Base-by-base conservation (phyloP, 2,888 invertebrate genomes). In the Empis livida region DNA sequence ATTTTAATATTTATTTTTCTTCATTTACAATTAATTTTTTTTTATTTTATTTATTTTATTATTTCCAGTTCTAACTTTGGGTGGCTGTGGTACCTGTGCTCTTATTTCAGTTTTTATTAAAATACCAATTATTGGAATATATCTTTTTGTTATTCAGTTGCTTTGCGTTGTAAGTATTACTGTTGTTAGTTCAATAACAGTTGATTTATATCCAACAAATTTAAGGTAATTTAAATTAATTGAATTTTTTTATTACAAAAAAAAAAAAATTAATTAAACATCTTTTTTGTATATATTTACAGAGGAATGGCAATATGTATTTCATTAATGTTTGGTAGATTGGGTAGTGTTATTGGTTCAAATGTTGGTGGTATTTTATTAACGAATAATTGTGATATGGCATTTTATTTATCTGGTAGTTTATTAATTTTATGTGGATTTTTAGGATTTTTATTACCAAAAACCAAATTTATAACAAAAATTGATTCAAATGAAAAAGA, bases 291-390 rank as follows among this genome's bases (percentile, higher is more conserved):
- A 16, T n/a, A 30, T 49, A 61, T 58, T 27, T 6, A 5, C 47
- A 65, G 74, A 56, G 73, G 68, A 35, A 74, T 73, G 73, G 73
- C 73, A 27, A 59, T 74, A 47, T 72, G 73, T 35, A 69, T 75
- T 49, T 72, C 73, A 1, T 54, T 74, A 11, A 73, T 73, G 73
- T 65, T 71, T 53, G 75, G 75, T n/a, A 63, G 74, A 10, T 48
- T 61, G 39, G 74, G 74, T 10, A 72, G 73, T 35, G 70, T 73
- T 52, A 61, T 68, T 27, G 73, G 73, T 10, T 67, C 72, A 4
- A 71, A 72, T 58, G 52, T 71, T 16, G 62, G 67, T 5, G 74
- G 73, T 15, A 58, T 64, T 5, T 51, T 74, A 15, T 59, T 74
- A 27, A 68, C 69, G 17, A 62, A 63, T 46, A 56, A 68, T 47